phyloP scores from a whole-genome alignment of 2,888 invertebrate genomes.

The Netelia melanura region DNA sequence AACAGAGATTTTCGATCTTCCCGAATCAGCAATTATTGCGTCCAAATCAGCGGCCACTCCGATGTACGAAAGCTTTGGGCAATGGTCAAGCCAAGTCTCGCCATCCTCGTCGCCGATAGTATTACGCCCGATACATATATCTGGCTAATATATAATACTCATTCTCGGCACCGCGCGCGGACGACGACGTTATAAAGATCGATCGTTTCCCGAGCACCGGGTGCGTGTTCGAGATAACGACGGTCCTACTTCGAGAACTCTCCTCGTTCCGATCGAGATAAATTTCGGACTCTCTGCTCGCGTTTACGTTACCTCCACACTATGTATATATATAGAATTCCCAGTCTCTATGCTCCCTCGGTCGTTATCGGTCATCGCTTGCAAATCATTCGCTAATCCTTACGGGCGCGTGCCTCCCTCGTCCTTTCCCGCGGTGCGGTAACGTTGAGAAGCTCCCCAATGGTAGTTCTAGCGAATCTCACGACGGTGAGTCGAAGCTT shows the following conservation, averaged over 20 bases:
- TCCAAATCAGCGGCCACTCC: conserved; percentile 54
- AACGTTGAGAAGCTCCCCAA: conserved; percentile 33
- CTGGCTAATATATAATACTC: conserved; percentile 42
- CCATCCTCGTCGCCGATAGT: conserved; percentile 2
- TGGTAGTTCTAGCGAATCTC: background rate
- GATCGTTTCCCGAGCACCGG: conserved; percentile 71
- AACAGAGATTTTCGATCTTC: conserved; percentile 60
- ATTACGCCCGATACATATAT: background rate
- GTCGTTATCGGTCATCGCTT: conserved; percentile 79
- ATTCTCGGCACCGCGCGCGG: conserved; percentile 41
- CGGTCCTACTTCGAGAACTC: conserved; percentile 67
- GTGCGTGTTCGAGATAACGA: conserved; percentile 74
- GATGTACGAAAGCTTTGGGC: conserved; percentile 52
- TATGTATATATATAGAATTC: background rate
- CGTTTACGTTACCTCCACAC: background rate
- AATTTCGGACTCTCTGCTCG: conserved; percentile 75
- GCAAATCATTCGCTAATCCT: conserved; percentile 81
- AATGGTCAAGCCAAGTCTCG: conserved; percentile 50
- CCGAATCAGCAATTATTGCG: conserved; percentile 62
- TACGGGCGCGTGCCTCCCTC: conserved; percentile 71
- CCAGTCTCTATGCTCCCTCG: conserved; percentile 44
- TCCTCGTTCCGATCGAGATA: conserved; percentile 78
- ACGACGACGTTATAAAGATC: conserved; percentile 71
- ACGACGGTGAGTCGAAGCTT: background rate
- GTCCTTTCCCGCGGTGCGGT: conserved; percentile 23